These are phyloP conservation scores for Lethenteron reissneri DNA, from an alignment of 2,113 vertebrate species.

Conservation along the genomic window DNA sequence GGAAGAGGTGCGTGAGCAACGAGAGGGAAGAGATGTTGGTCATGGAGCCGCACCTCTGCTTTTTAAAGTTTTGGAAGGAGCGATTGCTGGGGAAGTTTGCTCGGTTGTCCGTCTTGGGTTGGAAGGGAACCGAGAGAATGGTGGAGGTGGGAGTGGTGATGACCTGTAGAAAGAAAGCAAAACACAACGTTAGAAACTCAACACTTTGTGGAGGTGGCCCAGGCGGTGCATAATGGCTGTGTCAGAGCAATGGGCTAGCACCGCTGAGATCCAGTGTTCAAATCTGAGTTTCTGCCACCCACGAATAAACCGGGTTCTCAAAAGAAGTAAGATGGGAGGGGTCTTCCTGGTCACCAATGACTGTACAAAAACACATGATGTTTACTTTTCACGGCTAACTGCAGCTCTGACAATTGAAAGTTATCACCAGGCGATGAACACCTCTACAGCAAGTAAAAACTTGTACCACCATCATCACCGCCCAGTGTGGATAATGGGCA, in stretches of 20 bases:
- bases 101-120: slow-evolving; percentile 84
- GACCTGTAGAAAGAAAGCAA: slow-evolving; percentile 24
- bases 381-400: too few species aligned
- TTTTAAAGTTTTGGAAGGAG: slow-evolving; percentile 92
- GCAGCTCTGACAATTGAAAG: too few species aligned
- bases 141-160: slow-evolving; percentile 40
- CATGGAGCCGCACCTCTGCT: slow-evolving; percentile 50
- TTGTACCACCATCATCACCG: too few species aligned
- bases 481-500: too few species aligned
- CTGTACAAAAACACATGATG: too few species aligned
- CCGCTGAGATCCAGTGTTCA: too few species aligned
- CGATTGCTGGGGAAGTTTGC: slow-evolving; percentile 74
- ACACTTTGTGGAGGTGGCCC: neutral
- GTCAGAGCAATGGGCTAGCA: too few species aligned
- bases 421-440: too few species aligned
- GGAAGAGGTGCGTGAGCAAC: too few species aligned
- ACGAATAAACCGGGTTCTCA: neutral
- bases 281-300: too few species aligned
- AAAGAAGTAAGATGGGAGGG: neutral
- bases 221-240: neutral
- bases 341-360: too few species aligned
- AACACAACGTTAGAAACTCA: slow-evolving; percentile 4
- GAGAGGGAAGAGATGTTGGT: neutral
- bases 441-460: too few species aligned
- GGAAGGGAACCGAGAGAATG: slow-evolving; percentile 77